phyloP scores from a whole-genome alignment of 2,888 invertebrate species.

The Pteria penguin region DNA sequence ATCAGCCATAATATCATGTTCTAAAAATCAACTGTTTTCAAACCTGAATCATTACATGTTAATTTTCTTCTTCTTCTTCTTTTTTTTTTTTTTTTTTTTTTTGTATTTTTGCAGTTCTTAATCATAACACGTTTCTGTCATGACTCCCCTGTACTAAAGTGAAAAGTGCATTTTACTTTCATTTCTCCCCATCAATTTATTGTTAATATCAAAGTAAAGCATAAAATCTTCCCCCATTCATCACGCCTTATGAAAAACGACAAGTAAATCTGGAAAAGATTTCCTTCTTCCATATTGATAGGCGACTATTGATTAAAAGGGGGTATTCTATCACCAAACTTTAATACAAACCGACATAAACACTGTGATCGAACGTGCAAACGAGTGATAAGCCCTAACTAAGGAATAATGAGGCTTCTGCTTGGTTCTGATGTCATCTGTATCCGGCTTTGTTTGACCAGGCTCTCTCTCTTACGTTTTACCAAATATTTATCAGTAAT shows the following conservation, averaged over 20 bases:
- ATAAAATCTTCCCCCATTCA: background rate
- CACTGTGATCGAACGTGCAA: constrained; percentile 22
- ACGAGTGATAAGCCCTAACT: constrained; percentile 22
- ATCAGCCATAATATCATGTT: too few species aligned
- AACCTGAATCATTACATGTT: too few species aligned
- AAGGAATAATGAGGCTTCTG: constrained; percentile 15
- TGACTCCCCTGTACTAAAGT: too few species aligned
- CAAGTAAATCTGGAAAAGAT: constrained; percentile 9
- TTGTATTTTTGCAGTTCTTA: too few species aligned
- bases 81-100: too few species aligned
- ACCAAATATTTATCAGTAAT: constrained; percentile 25
- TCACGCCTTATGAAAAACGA: background rate
- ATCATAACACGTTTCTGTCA: too few species aligned
- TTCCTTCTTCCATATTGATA: background rate
- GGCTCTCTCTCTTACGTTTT: constrained; percentile 6
- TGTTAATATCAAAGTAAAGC: background rate
- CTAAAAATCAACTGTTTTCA: too few species aligned
- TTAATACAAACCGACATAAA: constrained; percentile 27
- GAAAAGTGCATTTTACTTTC: too few species aligned
- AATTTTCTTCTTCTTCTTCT: too few species aligned
- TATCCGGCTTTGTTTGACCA: constrained; percentile 24
- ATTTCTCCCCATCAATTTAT: too few species aligned
- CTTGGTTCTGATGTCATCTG: constrained; percentile 6
- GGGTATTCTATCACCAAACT: constrained; percentile 13
- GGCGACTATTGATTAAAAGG: constrained; percentile 1